Evolutionary conservation across 2,113 vertebrate genomes (phyloP).

Genomic region (Macroglossus sobrinus): DNA sequence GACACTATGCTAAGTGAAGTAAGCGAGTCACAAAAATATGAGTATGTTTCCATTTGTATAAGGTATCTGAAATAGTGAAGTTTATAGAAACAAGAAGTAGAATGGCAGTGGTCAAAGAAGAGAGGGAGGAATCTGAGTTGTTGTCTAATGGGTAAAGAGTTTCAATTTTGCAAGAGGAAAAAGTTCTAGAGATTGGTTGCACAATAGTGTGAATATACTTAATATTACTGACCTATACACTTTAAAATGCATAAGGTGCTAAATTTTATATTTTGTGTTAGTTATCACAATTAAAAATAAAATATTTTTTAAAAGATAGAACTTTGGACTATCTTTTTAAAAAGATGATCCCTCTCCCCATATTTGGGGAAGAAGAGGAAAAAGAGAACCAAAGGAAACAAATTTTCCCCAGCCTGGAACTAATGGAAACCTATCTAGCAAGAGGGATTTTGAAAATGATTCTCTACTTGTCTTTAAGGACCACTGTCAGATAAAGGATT

Average conservation of each 20-base stretch:
- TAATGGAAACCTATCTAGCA: neutral
- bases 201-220: neutral
- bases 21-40: constrained; percentile 24
- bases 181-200: neutral
- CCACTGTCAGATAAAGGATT: neutral
- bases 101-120: neutral
- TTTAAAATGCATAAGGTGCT: constrained; percentile 29
- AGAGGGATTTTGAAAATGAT: constrained; percentile 16
- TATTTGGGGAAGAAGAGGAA: neutral
- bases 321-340: neutral
- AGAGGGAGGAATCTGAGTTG: neutral
- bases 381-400: constrained; percentile 4
- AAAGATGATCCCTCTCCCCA: neutral
- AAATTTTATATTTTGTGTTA: constrained; percentile 13
- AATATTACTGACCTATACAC: constrained; percentile 25
- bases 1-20: neutral
- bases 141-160: neutral
- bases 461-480: neutral
- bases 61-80: constrained; percentile 13
- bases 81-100: neutral
- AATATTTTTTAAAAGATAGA: constrained; percentile 25
- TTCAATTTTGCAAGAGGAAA: constrained; percentile 21
- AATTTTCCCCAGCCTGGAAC: neutral
- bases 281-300: constrained; percentile 37
- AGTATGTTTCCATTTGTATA: neutral